Evolutionary conservation across 2,113 vertebrate species (phyloP).

Genomic region (Chaenogobius annularis): DNA sequence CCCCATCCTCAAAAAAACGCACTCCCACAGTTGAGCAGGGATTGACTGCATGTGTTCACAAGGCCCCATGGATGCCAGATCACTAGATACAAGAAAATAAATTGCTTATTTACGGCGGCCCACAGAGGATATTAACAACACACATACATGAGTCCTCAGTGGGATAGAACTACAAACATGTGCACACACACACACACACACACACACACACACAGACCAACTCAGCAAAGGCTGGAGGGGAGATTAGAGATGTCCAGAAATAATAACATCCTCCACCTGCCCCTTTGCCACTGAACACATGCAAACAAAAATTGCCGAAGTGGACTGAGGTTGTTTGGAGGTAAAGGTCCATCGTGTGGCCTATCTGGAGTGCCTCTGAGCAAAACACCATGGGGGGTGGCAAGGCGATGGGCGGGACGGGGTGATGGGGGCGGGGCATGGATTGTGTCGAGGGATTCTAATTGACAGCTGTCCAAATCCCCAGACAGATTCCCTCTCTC

Average conservation of each 20-base stretch:
- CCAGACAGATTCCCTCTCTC: constrained; percentile 50
- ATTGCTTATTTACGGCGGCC: constrained; percentile 53
- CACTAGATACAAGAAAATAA: constrained; percentile 54
- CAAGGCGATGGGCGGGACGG: background rate
- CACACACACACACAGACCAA: constrained; percentile 17
- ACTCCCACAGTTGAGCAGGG: constrained; percentile 13
- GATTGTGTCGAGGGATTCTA: constrained; percentile 71
- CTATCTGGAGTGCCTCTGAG: constrained; percentile 37
- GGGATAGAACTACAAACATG: constrained; percentile 12
- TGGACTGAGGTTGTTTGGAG: background rate
- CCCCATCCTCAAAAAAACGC: constrained; percentile 2
- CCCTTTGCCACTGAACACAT: constrained; percentile 7
- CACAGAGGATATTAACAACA: constrained; percentile 54
- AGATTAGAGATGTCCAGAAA: constrained; percentile 61
- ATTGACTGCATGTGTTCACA: constrained; percentile 12
- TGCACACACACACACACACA: constrained; percentile 16
- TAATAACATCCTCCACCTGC: constrained; percentile 47
- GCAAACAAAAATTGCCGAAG: constrained; percentile 6
- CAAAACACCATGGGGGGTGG: constrained; percentile 23
- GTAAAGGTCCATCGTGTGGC: background rate
- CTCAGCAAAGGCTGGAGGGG: constrained; percentile 39
- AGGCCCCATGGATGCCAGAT: constrained; percentile 46
- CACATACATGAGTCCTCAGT: constrained; percentile 20
- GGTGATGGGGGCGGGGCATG: constrained; percentile 23
- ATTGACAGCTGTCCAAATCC: constrained; percentile 75